Percentiles rank a stretch among this genome's conserved stretches.
Conservation (phyloP, 2,888 invertebrate species). For the Apotomis capreana region DNA sequence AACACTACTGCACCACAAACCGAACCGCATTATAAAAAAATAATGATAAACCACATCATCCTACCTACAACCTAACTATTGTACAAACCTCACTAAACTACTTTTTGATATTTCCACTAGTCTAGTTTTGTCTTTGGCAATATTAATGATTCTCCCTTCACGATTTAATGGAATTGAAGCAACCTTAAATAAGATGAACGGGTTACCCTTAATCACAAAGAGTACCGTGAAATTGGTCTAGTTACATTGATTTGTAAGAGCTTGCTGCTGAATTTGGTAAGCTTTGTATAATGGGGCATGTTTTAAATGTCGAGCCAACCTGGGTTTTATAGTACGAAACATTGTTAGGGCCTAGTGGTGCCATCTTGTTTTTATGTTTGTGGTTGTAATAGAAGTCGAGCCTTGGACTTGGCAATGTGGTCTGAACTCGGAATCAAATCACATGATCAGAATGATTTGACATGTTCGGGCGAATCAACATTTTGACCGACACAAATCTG, state of each 20-base stretch:
- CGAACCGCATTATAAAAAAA: slow-evolving; percentile 49
- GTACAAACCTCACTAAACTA: slow-evolving; percentile 66
- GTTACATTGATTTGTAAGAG: no score
- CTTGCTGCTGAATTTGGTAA: not conserved
- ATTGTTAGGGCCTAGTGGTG: not conserved
- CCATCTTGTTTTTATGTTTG: not conserved
- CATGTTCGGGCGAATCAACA: no score
- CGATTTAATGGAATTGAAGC: slow-evolving; percentile 42
- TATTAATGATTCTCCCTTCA: slow-evolving; percentile 47
- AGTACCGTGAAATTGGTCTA: no score
- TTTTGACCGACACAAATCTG: no score
- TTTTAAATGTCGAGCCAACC: not conserved
- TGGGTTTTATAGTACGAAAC: slow-evolving; percentile 1
- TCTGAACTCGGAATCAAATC: not conserved
- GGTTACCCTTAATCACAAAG: slow-evolving; percentile 16
- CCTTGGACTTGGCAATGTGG: not conserved
- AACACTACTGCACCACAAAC: slow-evolving; percentile 44
- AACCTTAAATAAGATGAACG: slow-evolving; percentile 31
- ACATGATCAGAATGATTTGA: no score
- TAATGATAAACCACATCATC: slow-evolving; percentile 51
- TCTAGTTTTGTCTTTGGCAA: slow-evolving; percentile 67
- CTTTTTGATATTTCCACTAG: slow-evolving; percentile 53
- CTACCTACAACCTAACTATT: slow-evolving; percentile 60
- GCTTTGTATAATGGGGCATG: slow-evolving; percentile 4
- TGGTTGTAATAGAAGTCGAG: not conserved